Evolutionary conservation across 2,113 vertebrate species (phyloP).

Genomic region (Menura novaehollandiae): DNA sequence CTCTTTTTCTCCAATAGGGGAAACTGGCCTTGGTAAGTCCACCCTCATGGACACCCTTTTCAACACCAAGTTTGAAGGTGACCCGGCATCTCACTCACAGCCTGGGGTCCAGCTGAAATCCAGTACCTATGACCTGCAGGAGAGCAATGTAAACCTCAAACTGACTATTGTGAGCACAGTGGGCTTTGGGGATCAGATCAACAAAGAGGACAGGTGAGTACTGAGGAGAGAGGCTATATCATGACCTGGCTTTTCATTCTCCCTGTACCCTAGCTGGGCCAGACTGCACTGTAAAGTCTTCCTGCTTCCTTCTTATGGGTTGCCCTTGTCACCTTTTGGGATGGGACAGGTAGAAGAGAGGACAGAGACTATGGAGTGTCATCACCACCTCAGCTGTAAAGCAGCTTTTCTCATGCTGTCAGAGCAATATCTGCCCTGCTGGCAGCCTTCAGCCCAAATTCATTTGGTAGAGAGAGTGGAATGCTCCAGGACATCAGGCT

Average conservation of each 20-base stretch:
- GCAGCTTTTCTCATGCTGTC: background rate
- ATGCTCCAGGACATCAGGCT: background rate
- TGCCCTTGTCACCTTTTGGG: background rate
- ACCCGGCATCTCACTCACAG: conserved; percentile 90
- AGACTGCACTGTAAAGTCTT: background rate
- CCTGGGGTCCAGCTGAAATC: conserved; percentile 92
- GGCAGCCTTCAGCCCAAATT: background rate
- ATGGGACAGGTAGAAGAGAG: background rate
- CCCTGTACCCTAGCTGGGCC: background rate
- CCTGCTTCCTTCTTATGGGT: background rate
- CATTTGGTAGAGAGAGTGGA: background rate
- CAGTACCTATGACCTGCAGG: conserved; percentile 92
- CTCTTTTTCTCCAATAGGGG: conserved; percentile 73
- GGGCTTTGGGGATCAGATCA: conserved; percentile 97
- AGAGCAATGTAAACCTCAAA: conserved; percentile 94
- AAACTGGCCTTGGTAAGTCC: conserved; percentile 96
- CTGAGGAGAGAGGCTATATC: background rate
- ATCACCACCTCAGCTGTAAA: background rate
- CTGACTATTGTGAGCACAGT: conserved; percentile 91
- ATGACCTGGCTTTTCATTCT: background rate
- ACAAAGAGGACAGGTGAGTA: conserved; percentile 93
- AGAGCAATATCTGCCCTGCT: background rate
- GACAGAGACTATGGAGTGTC: background rate
- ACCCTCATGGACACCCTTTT: conserved; percentile 98
- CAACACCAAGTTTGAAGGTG: conserved; percentile 96